Base-by-base conservation (phyloP, 2,113 vertebrate genomes). In the Caloenas nicobarica region DNA sequence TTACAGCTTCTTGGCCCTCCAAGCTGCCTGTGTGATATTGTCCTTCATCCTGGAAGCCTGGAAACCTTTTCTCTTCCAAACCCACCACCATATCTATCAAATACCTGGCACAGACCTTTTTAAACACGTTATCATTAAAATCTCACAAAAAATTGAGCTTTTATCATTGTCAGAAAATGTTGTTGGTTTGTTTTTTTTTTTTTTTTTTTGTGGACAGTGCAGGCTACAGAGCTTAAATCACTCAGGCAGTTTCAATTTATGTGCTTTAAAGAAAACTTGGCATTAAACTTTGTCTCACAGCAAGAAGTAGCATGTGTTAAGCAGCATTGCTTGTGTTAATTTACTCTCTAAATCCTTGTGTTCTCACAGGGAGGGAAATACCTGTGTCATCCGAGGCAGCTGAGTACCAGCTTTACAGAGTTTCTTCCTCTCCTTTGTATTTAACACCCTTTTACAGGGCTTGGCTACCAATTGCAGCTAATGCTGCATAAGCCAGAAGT, bases 361-460 rank as follows among this genome's bases (percentile, higher is more conserved):
- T 3, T 0, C 16, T 70, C 23, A 4, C 7, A 17, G 23, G 13
- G 29, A 61, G 21, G 69, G 38, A 66, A 54, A 70, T 54, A 31
- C 0, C 40, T 0, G 0, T 9, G 29, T 60, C 71, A 7, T 4
- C 5, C 58, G 29, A 56, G n/a, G 34, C 13, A 50, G 62, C 16
- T 38, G 86, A 38, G 34, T 56, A 16, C 26, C 76, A 70, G 34
- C 64, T 68, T 79, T 25, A 60, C 46, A n/a, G 31, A 84, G 7
- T 29, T 66, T 22, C 33, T 79, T 73, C 40, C 26, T 8, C 16
- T 87, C 9, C 24, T 89, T 68, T 23, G 7, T 7, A 28, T 72
- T 73, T n/a, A 58, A 26, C 34, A 22, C 4, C 6, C 51, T 44
- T 40, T 36, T 5, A 12, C 34, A n/a, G 36, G 5, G 10, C 36